A percentile compares a stretch with the other conserved stretches of the same genome.
phyloP scores from a whole-genome alignment of 1,140 invertebrate genomes.

The Physella acuta region DNA sequence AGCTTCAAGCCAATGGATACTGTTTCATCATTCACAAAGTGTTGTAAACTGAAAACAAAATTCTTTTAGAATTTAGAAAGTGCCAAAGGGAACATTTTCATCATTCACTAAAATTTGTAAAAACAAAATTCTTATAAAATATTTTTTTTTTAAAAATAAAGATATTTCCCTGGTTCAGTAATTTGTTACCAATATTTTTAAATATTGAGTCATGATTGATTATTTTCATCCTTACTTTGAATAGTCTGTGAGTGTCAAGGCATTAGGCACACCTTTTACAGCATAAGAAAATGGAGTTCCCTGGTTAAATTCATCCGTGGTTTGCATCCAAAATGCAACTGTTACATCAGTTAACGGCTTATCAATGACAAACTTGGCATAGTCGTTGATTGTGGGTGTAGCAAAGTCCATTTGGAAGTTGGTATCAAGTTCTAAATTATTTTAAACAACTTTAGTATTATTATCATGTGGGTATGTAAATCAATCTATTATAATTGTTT shows the following conservation, averaged over 20 bases:
- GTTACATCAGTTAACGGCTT: constrained; percentile 62
- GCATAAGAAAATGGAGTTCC: constrained; percentile 75
- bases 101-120: constrained; percentile 71
- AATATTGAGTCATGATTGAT: too few relatives aligned
- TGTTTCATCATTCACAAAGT: constrained; percentile 70
- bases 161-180: too few relatives aligned
- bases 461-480: too few relatives aligned
- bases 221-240: constrained; percentile 62
- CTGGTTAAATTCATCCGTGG: constrained; percentile 68
- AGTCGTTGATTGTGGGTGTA: constrained; percentile 36
- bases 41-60: too few relatives aligned
- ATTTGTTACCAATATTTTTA: too few relatives aligned
- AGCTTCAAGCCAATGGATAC: constrained; percentile 68
- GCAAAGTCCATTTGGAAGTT: constrained; percentile 46
- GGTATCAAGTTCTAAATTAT: too few relatives aligned
- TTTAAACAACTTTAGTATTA: too few relatives aligned
- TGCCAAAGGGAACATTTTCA: constrained; percentile 67
- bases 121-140: too few relatives aligned
- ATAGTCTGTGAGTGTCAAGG: constrained; percentile 72
- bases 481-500: too few relatives aligned
- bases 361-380: constrained; percentile 36
- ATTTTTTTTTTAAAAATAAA: too few relatives aligned
- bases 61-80: too few relatives aligned
- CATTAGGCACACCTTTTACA: constrained; percentile 66
- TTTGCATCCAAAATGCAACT: constrained; percentile 71